phyloP scores from a whole-genome alignment of 23 tunicate species.

The Halocynthia roretzi region DNA sequence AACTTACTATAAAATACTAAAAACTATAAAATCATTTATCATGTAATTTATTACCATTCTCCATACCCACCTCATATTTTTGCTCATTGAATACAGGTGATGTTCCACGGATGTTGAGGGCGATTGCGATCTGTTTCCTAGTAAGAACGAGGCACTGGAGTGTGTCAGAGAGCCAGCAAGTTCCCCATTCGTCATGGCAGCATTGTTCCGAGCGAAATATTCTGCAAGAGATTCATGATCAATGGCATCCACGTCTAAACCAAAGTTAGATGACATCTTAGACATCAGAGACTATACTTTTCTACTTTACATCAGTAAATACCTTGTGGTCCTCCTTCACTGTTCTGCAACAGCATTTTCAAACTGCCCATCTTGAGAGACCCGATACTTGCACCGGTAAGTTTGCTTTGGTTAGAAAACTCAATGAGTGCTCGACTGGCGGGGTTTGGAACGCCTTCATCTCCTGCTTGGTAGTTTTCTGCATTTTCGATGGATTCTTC shows the following conservation, averaged over 20 bases:
- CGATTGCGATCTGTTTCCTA: not conserved
- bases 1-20: not conserved
- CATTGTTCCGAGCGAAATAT: constrained; percentile 42
- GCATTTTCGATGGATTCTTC: not conserved
- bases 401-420: constrained; percentile 21
- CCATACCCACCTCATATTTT: constrained; percentile 23
- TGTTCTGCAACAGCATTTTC: constrained; percentile 20
- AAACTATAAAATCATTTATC: not conserved
- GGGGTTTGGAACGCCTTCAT: not conserved
- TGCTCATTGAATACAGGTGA: constrained; percentile 23
- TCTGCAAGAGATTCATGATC: constrained; percentile 78
- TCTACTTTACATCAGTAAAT: not conserved
- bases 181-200: not conserved
- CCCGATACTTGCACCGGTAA: not conserved
- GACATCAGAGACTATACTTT: no score
- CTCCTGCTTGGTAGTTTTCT: not conserved
- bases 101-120: constrained; percentile 17
- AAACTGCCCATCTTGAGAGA: constrained; percentile 5
- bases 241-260: constrained; percentile 40
- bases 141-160: not conserved
- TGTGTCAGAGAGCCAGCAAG: not conserved
- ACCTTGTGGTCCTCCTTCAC: constrained; percentile 25
- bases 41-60: not conserved
- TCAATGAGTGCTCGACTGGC: constrained; percentile 19
- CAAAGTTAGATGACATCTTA: not conserved